Evolutionary conservation across 1,140 invertebrate genomes (phyloP).

Genomic region (Drosophila ohnishii): DNA sequence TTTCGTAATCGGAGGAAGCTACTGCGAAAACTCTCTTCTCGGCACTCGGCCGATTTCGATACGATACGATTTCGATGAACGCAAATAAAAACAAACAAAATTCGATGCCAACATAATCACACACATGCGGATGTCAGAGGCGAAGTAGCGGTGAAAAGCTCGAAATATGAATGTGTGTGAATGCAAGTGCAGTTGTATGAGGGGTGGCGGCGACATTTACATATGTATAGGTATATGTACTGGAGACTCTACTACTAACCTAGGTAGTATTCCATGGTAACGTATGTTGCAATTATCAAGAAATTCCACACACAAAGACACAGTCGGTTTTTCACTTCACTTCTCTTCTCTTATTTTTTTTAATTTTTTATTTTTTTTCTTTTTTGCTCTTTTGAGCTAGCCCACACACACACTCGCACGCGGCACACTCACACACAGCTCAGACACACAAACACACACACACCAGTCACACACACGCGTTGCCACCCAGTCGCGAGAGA

Average conservation of each 20-base stretch:
- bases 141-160: slow-evolving; percentile 20
- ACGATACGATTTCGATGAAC: slow-evolving; percentile 18
- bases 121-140: slow-evolving; percentile 18
- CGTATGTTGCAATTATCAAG: slow-evolving; percentile 78
- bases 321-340: slow-evolving; percentile 57
- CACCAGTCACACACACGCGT: slow-evolving; percentile 45
- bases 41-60: slow-evolving; percentile 17
- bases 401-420: slow-evolving; percentile 51
- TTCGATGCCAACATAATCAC: slow-evolving; percentile 30
- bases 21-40: slow-evolving; percentile 31
- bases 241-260: slow-evolving; percentile 68
- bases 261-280: slow-evolving; percentile 81
- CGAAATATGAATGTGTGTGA: slow-evolving; percentile 8
- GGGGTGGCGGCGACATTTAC: slow-evolving; percentile 17
- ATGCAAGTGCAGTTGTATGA: slow-evolving; percentile 25
- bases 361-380: slow-evolving; percentile 37
- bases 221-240: slow-evolving; percentile 26
- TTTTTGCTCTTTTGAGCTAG: slow-evolving; percentile 41
- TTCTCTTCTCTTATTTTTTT: slow-evolving; percentile 38
- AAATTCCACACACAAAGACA: slow-evolving; percentile 73
- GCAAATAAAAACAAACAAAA: slow-evolving; percentile 43
- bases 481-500: slow-evolving; percentile 45
- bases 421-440: slow-evolving; percentile 44
- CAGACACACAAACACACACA: slow-evolving; percentile 34
- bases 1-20: slow-evolving; percentile 38